Conservation (phyloP, 1,140 invertebrate species). For the Augochlora pura region DNA sequence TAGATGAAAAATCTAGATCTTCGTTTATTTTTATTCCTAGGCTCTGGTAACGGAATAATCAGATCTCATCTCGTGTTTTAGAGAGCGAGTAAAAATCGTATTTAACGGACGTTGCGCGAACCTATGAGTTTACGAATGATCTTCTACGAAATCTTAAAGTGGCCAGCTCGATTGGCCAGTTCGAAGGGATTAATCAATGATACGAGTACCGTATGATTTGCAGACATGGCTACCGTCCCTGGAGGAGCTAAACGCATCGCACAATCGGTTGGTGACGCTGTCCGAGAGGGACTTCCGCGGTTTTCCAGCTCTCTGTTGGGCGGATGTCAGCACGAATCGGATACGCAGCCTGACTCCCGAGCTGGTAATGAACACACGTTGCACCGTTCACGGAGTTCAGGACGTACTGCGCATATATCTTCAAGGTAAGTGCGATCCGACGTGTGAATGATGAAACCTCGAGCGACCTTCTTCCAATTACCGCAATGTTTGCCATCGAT, state of each 20-base stretch:
- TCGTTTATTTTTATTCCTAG: no score
- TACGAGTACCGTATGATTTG: background rate
- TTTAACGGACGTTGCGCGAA: no score
- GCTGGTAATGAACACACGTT: constrained; percentile 88
- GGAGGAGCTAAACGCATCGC: constrained; percentile 87
- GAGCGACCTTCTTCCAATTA: background rate
- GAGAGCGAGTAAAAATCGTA: no score
- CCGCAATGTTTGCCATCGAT: background rate
- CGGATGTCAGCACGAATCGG: constrained; percentile 88
- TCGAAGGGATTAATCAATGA: background rate
- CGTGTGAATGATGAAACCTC: background rate
- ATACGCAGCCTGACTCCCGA: constrained; percentile 86
- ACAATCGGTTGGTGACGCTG: constrained; percentile 85
- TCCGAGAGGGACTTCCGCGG: constrained; percentile 90
- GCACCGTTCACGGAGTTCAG: constrained; percentile 87
- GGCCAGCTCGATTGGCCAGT: no score
- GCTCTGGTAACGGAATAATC: no score
- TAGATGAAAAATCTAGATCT: no score
- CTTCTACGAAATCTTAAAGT: no score
- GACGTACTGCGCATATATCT: constrained; percentile 89
- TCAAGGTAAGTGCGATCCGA: constrained; percentile 82
- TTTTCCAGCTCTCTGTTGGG: constrained; percentile 87
- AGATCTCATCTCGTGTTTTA: no score
- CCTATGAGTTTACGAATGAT: no score
- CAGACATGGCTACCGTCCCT: constrained; percentile 89